Evolutionary conservation across 2,888 invertebrate species (phyloP).

Genomic region (Spicauda simplicius): DNA sequence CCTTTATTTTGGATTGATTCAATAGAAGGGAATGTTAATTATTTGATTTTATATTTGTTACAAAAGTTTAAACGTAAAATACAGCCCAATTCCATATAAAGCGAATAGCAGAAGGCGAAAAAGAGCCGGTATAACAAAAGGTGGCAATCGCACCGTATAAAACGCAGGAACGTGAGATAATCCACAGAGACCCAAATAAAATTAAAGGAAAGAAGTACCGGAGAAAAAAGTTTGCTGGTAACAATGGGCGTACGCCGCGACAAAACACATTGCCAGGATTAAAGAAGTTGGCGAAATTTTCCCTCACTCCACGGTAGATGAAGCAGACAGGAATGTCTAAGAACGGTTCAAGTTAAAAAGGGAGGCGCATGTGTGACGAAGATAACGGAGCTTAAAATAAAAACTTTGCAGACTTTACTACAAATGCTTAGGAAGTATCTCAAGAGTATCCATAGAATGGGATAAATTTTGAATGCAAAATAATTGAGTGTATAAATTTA

Average conservation of each 20-base stretch:
- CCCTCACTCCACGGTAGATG: constrained; percentile 50
- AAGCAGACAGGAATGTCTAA: constrained; percentile 47
- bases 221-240: constrained; percentile 67
- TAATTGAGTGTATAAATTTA: no score
- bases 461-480: no score
- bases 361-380: constrained; percentile 15
- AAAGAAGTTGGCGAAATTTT: constrained; percentile 62
- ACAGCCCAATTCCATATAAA: constrained; percentile 15
- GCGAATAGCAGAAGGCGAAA: constrained; percentile 2
- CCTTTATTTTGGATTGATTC: no score
- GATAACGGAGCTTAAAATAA: constrained; percentile 24
- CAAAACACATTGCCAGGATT: constrained; percentile 80
- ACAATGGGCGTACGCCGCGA: constrained; percentile 72
- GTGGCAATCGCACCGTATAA: constrained; percentile 49
- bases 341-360: constrained; percentile 32
- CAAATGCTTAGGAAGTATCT: background rate
- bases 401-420: constrained; percentile 13
- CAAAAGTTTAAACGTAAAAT: constrained; percentile 3
- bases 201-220: constrained; percentile 69
- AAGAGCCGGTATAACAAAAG: constrained; percentile 44
- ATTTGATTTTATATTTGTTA: background rate
- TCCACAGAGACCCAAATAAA: constrained; percentile 68
- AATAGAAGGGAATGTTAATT: no score
- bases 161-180: constrained; percentile 51
- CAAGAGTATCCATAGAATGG: no score